Evolutionary conservation across 53 echinoderm and acorn worm species (phyloP).

Genomic region (Holothuria leucospilota): DNA sequence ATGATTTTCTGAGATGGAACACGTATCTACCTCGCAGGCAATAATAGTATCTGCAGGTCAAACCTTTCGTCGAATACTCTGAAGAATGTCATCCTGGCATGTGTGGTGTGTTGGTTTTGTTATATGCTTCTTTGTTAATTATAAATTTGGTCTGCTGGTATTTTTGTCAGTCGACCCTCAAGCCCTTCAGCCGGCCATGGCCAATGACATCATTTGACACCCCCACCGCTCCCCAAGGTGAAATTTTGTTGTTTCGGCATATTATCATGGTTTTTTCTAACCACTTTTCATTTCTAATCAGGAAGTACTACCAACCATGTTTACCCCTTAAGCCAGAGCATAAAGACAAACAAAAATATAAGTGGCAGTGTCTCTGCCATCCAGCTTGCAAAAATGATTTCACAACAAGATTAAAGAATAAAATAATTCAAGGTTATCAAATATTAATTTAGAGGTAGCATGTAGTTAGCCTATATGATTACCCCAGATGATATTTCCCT

Average conservation of each 20-base stretch:
- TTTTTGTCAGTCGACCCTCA: constrained; percentile 16
- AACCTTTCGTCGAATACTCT: background rate
- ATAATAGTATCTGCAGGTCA: constrained; percentile 29
- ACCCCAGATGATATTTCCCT: no score
- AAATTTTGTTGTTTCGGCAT: constrained; percentile 43
- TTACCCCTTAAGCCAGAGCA: constrained; percentile 19
- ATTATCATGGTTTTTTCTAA: constrained; percentile 36
- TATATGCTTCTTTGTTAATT: background rate
- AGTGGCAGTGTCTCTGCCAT: no score
- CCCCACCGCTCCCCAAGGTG: constrained; percentile 27
- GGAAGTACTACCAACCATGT: constrained; percentile 14
- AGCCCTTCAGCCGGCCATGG: constrained; percentile 30
- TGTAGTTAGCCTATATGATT: no score
- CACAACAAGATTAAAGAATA: no score
- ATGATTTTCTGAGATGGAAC: constrained; percentile 10
- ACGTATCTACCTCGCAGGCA: constrained; percentile 37
- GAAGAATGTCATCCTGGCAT: constrained; percentile 10
- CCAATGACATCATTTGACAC: constrained; percentile 19
- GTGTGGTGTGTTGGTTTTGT: constrained; percentile 11
- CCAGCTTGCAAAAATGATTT: no score
- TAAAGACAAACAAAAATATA: no score
- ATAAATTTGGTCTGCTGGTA: background rate
- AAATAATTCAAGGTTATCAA: no score
- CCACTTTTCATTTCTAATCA: constrained; percentile 41
- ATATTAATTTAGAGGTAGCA: no score